phyloP scores from a whole-genome alignment of 2,113 vertebrate species.

The Aegithalos caudatus region DNA sequence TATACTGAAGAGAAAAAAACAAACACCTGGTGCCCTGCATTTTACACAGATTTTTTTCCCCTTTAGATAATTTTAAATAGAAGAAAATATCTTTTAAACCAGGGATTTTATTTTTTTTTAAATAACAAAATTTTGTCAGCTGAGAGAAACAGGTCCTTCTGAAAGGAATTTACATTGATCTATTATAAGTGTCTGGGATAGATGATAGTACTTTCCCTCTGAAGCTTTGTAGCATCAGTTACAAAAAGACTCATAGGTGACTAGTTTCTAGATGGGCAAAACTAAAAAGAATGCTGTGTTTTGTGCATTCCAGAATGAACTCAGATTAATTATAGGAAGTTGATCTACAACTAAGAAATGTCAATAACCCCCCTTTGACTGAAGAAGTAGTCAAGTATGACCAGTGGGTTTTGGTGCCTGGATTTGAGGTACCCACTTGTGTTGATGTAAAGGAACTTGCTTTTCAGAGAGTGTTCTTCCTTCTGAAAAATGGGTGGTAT shows the following conservation, averaged over 20 bases:
- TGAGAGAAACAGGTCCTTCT: not conserved
- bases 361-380: not conserved
- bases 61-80: not conserved
- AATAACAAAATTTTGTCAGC: not conserved
- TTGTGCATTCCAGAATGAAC: not conserved
- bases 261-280: not conserved
- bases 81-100: not conserved
- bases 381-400: not conserved
- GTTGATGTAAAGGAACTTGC: not conserved
- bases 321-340: not conserved
- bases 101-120: not conserved
- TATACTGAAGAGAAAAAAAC: not conserved
- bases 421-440: not conserved
- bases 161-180: not conserved
- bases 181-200: not conserved
- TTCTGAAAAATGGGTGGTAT: not conserved
- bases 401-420: not conserved
- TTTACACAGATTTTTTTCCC: not conserved
- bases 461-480: not conserved
- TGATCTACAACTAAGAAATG: not conserved
- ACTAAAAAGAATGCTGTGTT: not conserved
- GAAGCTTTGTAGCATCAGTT: not conserved
- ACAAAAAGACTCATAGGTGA: not conserved
- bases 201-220: not conserved
- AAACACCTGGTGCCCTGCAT: not conserved